Evolutionary conservation across 2,113 vertebrate species (phyloP).

Genomic region (Gyps fulvus): DNA sequence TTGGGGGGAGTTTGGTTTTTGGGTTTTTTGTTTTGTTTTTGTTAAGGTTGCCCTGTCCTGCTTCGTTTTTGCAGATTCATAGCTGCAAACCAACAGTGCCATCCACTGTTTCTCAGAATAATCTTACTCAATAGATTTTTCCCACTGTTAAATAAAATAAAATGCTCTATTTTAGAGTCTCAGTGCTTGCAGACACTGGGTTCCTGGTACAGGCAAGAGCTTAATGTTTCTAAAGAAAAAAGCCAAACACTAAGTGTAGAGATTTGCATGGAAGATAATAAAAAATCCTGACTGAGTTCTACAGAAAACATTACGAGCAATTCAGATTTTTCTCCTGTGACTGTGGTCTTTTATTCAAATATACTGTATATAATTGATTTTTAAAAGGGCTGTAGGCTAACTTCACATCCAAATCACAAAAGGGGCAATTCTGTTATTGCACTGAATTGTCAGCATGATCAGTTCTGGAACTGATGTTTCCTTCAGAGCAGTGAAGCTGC

Average conservation of each 20-base stretch:
- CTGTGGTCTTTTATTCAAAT: not conserved
- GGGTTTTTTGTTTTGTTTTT: not conserved
- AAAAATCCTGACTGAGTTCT: not conserved
- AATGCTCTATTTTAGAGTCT: not conserved
- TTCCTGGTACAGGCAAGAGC: not conserved
- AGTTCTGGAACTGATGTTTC: not conserved
- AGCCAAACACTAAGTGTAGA: not conserved
- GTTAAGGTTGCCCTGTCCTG: not conserved
- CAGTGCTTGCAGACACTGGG: not conserved
- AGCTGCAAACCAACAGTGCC: constrained; percentile 55
- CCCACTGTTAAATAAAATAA: not conserved
- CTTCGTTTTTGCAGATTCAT: not conserved
- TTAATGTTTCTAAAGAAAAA: not conserved
- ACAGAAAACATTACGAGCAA: not conserved
- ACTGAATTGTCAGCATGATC: not conserved
- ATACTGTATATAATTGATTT: not conserved
- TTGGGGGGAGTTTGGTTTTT: rapidly evolving
- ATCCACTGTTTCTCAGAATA: constrained; percentile 32
- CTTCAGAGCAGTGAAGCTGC: not conserved
- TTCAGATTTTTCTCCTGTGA: not conserved
- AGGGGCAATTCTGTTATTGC: not conserved
- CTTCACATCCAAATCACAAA: not conserved
- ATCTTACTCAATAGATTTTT: not conserved
- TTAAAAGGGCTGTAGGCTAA: not conserved
- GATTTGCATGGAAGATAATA: not conserved